A percentile compares a stretch with the other conserved stretches of the same genome.
phyloP scores from a whole-genome alignment of 2,113 vertebrate genomes.

The Mesembrinibis cayennensis region DNA sequence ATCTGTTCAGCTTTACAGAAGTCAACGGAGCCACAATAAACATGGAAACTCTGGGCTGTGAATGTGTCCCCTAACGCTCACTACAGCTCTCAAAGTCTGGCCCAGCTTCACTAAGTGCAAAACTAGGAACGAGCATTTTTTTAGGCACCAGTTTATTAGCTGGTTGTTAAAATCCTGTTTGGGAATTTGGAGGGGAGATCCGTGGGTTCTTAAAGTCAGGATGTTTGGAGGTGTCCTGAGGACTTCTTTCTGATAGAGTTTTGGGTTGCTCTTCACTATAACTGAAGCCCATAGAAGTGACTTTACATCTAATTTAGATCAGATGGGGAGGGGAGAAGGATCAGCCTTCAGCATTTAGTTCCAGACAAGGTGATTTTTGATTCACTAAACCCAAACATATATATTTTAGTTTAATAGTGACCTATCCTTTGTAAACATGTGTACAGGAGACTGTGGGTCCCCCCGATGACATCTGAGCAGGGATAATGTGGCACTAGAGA shows the following conservation, averaged over 20 bases:
- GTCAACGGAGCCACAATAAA: not conserved
- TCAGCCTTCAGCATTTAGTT: not conserved
- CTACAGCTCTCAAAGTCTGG: not conserved
- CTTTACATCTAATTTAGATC: slow-evolving; percentile 25
- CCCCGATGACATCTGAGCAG: not conserved
- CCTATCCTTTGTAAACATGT: not conserved
- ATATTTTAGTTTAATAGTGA: slow-evolving; percentile 22
- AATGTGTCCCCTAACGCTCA: not conserved
- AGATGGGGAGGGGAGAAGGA: not conserved
- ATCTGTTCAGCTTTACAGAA: not conserved
- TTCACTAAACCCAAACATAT: slow-evolving; percentile 3
- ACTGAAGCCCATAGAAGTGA: not conserved
- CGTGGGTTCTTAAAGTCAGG: not conserved
- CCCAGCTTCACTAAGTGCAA: not conserved
- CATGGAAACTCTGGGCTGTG: not conserved
- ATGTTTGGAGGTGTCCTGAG: not conserved
- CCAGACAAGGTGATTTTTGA: slow-evolving; percentile 41
- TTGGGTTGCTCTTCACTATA: not conserved
- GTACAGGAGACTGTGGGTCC: not conserved
- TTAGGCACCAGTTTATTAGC: not conserved
- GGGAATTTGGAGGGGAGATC: not conserved
- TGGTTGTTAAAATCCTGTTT: not conserved
- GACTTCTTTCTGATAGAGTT: not conserved
- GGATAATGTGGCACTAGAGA: not conserved
- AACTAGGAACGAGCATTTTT: not conserved